Conservation (phyloP, 2,797 vertebrate species). For the Strix occidentalis region DNA sequence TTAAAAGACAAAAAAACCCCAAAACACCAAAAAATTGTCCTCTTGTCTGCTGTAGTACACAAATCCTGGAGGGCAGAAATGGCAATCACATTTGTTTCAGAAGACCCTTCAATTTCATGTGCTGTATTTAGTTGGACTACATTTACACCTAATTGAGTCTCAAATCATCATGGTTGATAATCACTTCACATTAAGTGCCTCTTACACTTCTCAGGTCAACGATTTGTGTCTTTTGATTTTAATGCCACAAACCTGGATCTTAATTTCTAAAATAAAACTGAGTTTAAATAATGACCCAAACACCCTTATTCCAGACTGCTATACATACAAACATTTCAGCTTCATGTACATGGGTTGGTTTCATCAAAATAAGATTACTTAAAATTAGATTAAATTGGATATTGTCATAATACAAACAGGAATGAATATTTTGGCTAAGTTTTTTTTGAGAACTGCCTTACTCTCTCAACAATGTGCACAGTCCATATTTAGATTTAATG, state of each 20-base stretch:
- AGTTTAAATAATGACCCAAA: neutral
- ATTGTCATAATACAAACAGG: neutral
- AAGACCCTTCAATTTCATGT: neutral
- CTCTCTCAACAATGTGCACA: neutral
- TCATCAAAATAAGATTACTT: neutral
- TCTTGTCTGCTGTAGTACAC: neutral
- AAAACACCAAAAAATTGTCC: neutral
- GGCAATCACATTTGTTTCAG: neutral
- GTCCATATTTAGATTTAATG: neutral
- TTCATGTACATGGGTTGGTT: neutral
- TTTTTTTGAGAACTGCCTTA: neutral
- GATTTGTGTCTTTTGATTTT: neutral
- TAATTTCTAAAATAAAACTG: neutral
- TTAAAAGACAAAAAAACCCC: neutral
- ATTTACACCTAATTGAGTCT: neutral
- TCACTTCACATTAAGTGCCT: neutral
- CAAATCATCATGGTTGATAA: neutral
- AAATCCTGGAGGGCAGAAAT: neutral
- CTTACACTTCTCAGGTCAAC: neutral
- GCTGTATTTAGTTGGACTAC: neutral
- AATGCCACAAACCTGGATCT: neutral
- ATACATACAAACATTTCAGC: neutral
- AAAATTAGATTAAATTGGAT: neutral
- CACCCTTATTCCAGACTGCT: neutral
- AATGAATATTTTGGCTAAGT: neutral